phyloP scores from a whole-genome alignment of 2,797 vertebrate species.

The Chelonia mydas region DNA sequence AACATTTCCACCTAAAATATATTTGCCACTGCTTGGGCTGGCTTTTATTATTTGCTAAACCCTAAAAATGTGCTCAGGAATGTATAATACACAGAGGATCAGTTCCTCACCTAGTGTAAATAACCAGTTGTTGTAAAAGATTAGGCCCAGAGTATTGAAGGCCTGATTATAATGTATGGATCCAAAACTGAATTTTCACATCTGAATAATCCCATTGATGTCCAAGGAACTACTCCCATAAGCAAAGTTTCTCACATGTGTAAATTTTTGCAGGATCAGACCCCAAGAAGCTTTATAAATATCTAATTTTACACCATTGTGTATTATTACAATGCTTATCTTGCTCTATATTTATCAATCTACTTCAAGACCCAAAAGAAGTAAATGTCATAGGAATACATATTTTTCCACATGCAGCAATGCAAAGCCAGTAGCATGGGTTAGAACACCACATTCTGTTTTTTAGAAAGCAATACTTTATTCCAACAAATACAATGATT shows the following conservation, averaged over 20 bases:
- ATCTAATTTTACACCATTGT: not conserved
- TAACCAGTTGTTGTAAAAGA: not conserved
- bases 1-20: not conserved
- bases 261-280: not conserved
- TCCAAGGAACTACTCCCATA: not conserved
- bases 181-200: constrained; percentile 1
- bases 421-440: not conserved
- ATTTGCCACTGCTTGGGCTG: not conserved
- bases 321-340: not conserved
- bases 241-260: not conserved
- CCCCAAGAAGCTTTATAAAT: not conserved
- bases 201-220: not conserved
- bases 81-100: not conserved
- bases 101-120: not conserved
- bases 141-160: not conserved
- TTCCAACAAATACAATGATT: constrained; percentile 40
- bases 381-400: not conserved
- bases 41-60: not conserved
- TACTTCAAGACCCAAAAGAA: not conserved
- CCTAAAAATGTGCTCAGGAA: not conserved
- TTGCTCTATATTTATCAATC: not conserved
- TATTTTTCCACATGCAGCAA: constrained; percentile 23
- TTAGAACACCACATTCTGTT: constrained; percentile 35
- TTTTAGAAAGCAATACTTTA: constrained; percentile 35
- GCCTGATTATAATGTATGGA: not conserved